Evolutionary conservation across 1,140 invertebrate genomes (phyloP).

Genomic region (Saccostrea echinata): DNA sequence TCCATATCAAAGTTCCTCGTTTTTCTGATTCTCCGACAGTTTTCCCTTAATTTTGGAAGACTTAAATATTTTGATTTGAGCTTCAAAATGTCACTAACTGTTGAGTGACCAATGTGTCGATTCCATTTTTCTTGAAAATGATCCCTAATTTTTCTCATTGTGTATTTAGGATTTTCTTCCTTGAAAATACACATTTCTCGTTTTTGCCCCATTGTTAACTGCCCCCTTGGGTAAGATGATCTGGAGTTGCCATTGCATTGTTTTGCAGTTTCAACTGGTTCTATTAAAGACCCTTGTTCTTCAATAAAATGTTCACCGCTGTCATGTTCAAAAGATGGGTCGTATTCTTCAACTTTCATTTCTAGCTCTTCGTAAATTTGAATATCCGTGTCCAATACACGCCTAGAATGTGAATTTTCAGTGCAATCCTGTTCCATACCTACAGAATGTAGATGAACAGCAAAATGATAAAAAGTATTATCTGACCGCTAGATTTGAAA

Average conservation of each 20-base stretch:
- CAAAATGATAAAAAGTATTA: no score
- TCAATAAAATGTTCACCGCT: background rate
- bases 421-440: background rate
- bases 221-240: background rate
- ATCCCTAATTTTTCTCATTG: background rate
- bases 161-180: conserved; percentile 31
- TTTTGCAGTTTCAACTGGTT: background rate
- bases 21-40: background rate
- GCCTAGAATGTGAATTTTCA: background rate
- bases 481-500: background rate
- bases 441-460: background rate
- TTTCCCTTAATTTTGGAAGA: conserved; percentile 6
- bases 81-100: conserved; percentile 24
- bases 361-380: conserved; percentile 17
- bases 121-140: conserved; percentile 40
- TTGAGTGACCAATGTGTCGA: background rate
- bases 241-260: background rate
- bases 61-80: conserved; percentile 10
- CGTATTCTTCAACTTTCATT: conserved; percentile 16
- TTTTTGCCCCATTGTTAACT: conserved; percentile 33
- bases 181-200: conserved; percentile 37
- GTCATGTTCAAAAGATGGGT: background rate
- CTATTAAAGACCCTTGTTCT: background rate
- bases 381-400: background rate
- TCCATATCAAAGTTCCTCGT: conserved; percentile 36